phyloP scores from a whole-genome alignment of 2,888 invertebrate genomes.

The Tanytarsus gracilentus region DNA sequence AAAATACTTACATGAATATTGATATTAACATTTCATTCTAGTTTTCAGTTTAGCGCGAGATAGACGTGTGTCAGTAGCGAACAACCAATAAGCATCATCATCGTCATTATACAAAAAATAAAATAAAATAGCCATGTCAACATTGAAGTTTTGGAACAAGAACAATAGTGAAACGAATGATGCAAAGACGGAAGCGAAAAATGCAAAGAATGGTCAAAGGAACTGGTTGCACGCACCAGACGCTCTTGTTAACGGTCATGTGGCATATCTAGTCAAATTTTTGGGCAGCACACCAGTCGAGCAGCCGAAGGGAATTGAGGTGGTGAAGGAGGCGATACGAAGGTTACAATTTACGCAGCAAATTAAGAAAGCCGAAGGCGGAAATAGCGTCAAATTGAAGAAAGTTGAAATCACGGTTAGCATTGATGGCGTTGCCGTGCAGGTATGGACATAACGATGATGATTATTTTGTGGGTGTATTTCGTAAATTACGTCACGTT shows the following conservation, averaged over 20 bases:
- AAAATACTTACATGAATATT: too few species aligned
- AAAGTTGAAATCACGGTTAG: slow-evolving; percentile 95
- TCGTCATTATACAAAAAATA: not conserved
- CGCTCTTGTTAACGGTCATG: slow-evolving; percentile 85
- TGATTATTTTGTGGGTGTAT: not conserved
- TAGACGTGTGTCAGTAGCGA: not conserved
- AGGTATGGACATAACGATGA: slow-evolving; percentile 52
- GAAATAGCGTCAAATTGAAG: slow-evolving; percentile 67
- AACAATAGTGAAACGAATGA: slow-evolving; percentile 45
- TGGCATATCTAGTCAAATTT: slow-evolving; percentile 96
- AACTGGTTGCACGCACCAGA: slow-evolving; percentile 95
- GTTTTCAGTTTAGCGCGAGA: slow-evolving; percentile 16
- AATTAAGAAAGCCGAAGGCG: slow-evolving; percentile 81
- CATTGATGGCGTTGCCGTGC: slow-evolving; percentile 91
- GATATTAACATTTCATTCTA: slow-evolving; percentile 23
- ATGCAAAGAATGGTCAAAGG: slow-evolving; percentile 40
- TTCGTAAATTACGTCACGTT: not conserved
- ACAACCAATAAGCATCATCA: not conserved
- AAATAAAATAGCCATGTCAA: slow-evolving; percentile 45
- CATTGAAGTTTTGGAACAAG: slow-evolving; percentile 57
- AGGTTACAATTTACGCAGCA: slow-evolving; percentile 92
- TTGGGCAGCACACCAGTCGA: slow-evolving; percentile 91
- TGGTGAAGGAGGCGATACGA: slow-evolving; percentile 94
- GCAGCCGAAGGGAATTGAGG: slow-evolving; percentile 94
- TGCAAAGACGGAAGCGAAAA: slow-evolving; percentile 37